These are phyloP conservation scores for Eristalis pertinax DNA, from an alignment of 2,888 invertebrate species.

Conservation along the genomic window DNA sequence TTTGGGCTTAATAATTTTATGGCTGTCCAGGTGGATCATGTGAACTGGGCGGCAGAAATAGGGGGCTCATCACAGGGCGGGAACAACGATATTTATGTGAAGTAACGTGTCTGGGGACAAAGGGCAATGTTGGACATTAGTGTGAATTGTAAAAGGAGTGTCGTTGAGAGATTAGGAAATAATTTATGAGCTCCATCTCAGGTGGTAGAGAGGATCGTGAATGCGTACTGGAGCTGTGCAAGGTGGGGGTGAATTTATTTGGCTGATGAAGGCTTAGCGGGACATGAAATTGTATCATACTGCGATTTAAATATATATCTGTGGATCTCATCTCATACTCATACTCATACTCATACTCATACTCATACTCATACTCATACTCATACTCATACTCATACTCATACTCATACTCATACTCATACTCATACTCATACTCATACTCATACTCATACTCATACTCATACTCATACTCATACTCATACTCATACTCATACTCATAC, in stretches of 20 bases:
- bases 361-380: not conserved
- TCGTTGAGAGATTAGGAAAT: conserved; percentile 31
- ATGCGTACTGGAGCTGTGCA: no score
- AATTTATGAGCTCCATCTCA: not conserved
- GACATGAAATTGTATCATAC: no score
- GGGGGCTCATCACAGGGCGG: not conserved
- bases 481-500: not conserved
- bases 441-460: not conserved
- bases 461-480: not conserved
- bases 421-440: not conserved
- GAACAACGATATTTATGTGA: not conserved
- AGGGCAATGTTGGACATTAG: conserved; percentile 7
- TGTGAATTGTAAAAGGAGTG: conserved; percentile 27
- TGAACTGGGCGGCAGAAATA: conserved; percentile 31
- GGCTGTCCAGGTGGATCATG: conserved; percentile 51
- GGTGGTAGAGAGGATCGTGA: not conserved
- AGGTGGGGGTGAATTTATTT: not conserved
- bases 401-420: not conserved
- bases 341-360: not conserved
- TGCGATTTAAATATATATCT: no score
- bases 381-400: not conserved
- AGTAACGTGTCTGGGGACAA: not conserved
- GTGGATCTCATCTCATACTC: not conserved
- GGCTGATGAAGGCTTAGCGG: not conserved
- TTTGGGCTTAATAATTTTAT: conserved; percentile 65